phyloP scores from a whole-genome alignment of 2,113 vertebrate genomes.

The Bufo bufo region DNA sequence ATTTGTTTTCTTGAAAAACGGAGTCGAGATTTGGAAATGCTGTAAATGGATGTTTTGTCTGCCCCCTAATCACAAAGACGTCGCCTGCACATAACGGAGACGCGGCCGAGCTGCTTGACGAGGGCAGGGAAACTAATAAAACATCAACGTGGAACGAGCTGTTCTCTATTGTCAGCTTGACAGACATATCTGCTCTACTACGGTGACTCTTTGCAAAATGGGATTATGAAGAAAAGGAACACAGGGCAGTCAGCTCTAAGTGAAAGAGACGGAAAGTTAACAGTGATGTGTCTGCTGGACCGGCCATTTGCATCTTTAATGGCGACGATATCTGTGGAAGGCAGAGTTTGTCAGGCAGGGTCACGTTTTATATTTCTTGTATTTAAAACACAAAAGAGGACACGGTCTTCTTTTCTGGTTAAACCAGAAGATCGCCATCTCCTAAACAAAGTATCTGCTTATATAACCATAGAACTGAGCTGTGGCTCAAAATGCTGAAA shows the following conservation, averaged over 20 bases:
- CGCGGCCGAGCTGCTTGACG: neutral
- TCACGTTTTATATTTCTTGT: neutral
- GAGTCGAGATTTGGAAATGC: neutral
- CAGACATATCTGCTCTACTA: constrained; percentile 10
- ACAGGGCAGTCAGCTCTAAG: neutral
- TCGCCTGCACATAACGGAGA: neutral
- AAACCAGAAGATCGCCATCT: too few relatives aligned
- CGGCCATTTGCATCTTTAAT: neutral
- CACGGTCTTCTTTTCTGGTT: too few relatives aligned
- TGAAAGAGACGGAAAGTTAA: constrained; percentile 18
- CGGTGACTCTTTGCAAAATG: constrained; percentile 4
- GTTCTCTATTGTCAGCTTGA: constrained; percentile 32
- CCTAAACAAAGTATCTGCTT: too few relatives aligned
- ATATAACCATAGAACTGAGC: too few relatives aligned
- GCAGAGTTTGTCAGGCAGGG: neutral
- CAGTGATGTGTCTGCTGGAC: neutral
- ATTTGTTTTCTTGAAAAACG: constrained; percentile 16
- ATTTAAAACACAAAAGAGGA: neutral
- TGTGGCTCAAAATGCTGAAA: too few relatives aligned
- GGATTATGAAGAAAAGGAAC: constrained; percentile 19
- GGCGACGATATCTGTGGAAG: neutral
- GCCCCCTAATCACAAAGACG: neutral
- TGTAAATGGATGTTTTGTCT: constrained; percentile 36
- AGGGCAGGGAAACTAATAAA: constrained; percentile 25
- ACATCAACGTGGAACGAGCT: neutral